Base-by-base conservation (phyloP, 2,113 vertebrate species). In the Sprattus sprattus region DNA sequence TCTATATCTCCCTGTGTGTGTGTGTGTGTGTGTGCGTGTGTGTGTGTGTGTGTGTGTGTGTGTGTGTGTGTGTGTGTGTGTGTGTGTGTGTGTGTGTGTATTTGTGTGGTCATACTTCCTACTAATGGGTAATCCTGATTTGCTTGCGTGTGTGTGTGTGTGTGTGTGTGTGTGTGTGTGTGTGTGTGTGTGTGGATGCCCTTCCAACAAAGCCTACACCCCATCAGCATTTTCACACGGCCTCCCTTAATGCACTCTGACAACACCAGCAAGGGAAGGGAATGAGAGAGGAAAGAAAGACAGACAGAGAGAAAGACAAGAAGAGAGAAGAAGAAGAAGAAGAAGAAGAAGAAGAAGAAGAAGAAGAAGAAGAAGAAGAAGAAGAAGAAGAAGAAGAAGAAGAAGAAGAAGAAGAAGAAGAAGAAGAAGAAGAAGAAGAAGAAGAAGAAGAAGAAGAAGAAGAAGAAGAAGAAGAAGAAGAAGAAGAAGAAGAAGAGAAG, bases 131-230 rank as follows among this genome's bases (percentile, higher is more conserved):
- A 49, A 49, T 49, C 47, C 47, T 49, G 47, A 49, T 49, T 49
- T 49, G 47, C 47, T 49, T 49, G 1, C 4, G 47, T 49, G 47
- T 49, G 47, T 49, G 47, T 49, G 47, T 49, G 47, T 28, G 64
- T 67, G 64, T 28, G 64, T 25, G 64, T 28, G 64, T 67, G 64
- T 67, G 64, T 71, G 64, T 71, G 64, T 71, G 64, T 71, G n/a
- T 71, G 6, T 28, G 25, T 28, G 64, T 71, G 64, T 71, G 64
- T 71, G 64, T 32, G 64, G 1, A 3, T 71, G 10, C 64, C 64
- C 64, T 28, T 1, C 64, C 32, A 71, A 71, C 64, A 71, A 71
- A 71, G 25, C 22, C 11, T 8, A 71, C 5, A 71, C 64, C 2
- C 25, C 64, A 71, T 71, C 64, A 71, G 64, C 64, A 71, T 28